Evolutionary conservation across 2,113 vertebrate species (phyloP), one percentile per base, ranked within the genome.

Genomic region (Tamias sibiricus): DNA sequence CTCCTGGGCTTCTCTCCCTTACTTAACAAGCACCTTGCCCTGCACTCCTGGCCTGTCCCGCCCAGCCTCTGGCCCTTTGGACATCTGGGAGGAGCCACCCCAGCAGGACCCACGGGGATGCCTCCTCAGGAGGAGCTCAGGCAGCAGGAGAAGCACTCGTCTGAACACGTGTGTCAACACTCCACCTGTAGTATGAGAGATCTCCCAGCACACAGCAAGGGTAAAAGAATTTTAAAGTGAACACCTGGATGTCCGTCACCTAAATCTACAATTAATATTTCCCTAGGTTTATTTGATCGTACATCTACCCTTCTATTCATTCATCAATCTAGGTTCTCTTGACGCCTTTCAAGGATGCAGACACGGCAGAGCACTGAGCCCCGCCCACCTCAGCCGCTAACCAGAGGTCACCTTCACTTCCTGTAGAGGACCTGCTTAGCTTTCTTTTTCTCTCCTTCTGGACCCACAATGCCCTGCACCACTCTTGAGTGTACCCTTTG

Each of bases 161-260:
- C 16, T 40, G 17, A 95, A 88, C 26, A 30, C 35, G 19, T 32
- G 35, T 83, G 40, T 54, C 74, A 19, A 44, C 8, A 19, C 10
- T 52, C 40, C 24, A 28, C 54, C 8, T 79, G 75, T 42, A 81
- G 59, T 35, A 52, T 16, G 52, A 52, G 80, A 69, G 32, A 79
- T 79, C 82, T 54, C 92, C 92, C 87, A 80, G 80, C 64, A 75
- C 4, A 40, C 32, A 42, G 47, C 72, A 40, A 93, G 77, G 35
- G n/a, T 59, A n/a, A 66, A 89, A 86, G 62, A 88, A 90, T 86
- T 86, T 71, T 4, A 66, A 95, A 87, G 74, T 57, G 37, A 87
- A 66, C 66, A 57, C 44, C 22, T 64, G 24, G 42, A 40, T 92
- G 79, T 42, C 37, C 10, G n/a, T 44, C 24, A 82, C 83, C 87